A percentile compares a stretch with the other conserved stretches of the same genome.
phyloP scores from a whole-genome alignment of 2,888 invertebrate genomes.

The Netelia inedita region DNA sequence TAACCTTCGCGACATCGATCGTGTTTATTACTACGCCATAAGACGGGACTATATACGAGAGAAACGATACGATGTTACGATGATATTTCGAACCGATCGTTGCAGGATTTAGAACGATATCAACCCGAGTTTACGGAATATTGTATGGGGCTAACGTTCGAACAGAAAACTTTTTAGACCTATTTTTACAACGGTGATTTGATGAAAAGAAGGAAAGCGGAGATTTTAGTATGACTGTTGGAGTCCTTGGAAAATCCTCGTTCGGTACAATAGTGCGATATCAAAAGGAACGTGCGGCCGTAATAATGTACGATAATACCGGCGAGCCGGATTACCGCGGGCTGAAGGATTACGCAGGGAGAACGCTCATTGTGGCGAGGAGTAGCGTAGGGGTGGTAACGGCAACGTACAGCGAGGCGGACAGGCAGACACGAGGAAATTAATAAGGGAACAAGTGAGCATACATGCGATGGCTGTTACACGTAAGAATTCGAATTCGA shows the following conservation, averaged over 20 bases:
- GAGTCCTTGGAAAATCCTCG: background rate
- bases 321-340: slow-evolving; percentile 55
- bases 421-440: slow-evolving; percentile 43
- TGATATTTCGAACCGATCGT: too few relatives aligned
- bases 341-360: slow-evolving; percentile 49
- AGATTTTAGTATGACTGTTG: slow-evolving; percentile 19
- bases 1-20: background rate
- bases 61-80: too few relatives aligned
- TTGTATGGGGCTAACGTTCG: too few relatives aligned
- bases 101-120: too few relatives aligned
- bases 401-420: background rate
- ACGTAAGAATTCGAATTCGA: slow-evolving; percentile 63
- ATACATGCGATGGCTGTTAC: slow-evolving; percentile 32
- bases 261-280: slow-evolving; percentile 14
- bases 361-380: slow-evolving; percentile 17
- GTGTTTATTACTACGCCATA: background rate
- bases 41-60: too few relatives aligned
- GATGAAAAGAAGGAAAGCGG: background rate
- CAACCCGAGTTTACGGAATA: too few relatives aligned
- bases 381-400: background rate
- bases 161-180: background rate
- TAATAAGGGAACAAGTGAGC: slow-evolving; percentile 55
- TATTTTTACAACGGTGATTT: slow-evolving; percentile 1
- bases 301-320: slow-evolving; percentile 60
- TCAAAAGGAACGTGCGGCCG: slow-evolving; percentile 38